Evolutionary conservation across 1,140 invertebrate species (phyloP), one percentile per base, ranked within the genome.

Genomic region (Apis mellifera): DNA sequence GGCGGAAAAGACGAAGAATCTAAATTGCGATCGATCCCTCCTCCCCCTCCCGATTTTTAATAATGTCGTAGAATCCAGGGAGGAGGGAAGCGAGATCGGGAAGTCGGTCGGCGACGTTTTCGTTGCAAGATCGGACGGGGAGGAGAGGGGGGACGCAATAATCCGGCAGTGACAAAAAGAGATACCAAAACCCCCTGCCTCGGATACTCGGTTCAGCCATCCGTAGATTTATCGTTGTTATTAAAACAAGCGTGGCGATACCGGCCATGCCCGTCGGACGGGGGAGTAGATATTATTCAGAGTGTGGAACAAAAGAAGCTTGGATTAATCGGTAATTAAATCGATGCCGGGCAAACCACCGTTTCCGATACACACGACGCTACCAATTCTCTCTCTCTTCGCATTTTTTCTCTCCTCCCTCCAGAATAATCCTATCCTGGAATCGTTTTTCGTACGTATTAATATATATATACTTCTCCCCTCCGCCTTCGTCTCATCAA

Each of bases 321-420:
- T 32, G 84, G 85, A 87, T 88, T 88, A 87, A 88, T 87, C 86
- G 86, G 75, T 87, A 87, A 88, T 88, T 87, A 85, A 88, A 88
- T 87, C 86, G 83, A 79, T 64, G 76, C 64, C 23, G 69, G 65
- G 69, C 54, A 52, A 50, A 74, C 60, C 75, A 57, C 69, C 62
- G 23, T 21, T 19, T 64, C 74, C 83, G 78, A 84, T 86, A 78
- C 50, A 71, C 19, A 42, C 32, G n/a, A 42, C 32, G 32, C 4
- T 42, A 5, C 32, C 32, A 42, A 42, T 42, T 42, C 3, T 42
- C n/a, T n/a, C n/a, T n/a, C n/a, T n/a, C n/a, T n/a, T n/a, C n/a
- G n/a, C n/a, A n/a, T n/a, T 42, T 42, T 42, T 26, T 62, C 3
- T 26, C 23, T 9, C 60, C 0, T 23, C 8, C 13, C 32, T 32